These are phyloP conservation scores for Eidolon helvum DNA, from an alignment of 2,113 vertebrate species.

Conservation along the genomic window DNA sequence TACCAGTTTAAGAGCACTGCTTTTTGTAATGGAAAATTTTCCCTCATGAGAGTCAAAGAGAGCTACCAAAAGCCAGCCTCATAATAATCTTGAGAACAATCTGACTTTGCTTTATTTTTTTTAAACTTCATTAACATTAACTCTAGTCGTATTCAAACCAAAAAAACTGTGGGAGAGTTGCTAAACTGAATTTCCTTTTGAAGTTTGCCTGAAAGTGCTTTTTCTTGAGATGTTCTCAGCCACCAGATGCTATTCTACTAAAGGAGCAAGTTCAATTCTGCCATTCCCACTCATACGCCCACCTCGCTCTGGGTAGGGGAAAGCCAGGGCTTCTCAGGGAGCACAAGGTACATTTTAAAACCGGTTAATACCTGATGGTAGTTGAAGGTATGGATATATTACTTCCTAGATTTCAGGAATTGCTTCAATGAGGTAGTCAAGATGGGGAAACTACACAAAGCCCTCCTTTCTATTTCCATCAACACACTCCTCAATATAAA, in stretches of 20 bases:
- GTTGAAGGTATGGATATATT: background rate
- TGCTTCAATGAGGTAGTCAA: background rate
- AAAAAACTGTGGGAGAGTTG: background rate
- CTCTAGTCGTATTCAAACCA: conserved; percentile 34
- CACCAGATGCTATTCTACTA: background rate
- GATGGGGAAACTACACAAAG: background rate
- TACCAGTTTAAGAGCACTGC: background rate
- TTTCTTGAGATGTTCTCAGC: background rate
- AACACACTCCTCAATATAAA: background rate
- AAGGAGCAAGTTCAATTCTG: background rate
- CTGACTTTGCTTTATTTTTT: conserved; percentile 20
- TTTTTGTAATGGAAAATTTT: background rate
- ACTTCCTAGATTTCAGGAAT: background rate
- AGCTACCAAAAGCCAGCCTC: conserved; percentile 11
- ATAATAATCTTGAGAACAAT: conserved; percentile 34
- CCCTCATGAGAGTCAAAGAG: background rate
- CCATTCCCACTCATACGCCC: rapidly evolving
- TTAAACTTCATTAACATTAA: conserved; percentile 20
- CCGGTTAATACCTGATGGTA: background rate
- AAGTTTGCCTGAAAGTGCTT: background rate
- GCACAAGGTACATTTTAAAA: background rate
- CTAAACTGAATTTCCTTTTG: background rate
- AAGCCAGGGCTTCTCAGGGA: background rate
- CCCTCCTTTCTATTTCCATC: background rate
- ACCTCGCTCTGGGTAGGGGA: rapidly evolving